Evolutionary conservation across 1,140 invertebrate genomes (phyloP).

Genomic region (Drosophila pachea): DNA sequence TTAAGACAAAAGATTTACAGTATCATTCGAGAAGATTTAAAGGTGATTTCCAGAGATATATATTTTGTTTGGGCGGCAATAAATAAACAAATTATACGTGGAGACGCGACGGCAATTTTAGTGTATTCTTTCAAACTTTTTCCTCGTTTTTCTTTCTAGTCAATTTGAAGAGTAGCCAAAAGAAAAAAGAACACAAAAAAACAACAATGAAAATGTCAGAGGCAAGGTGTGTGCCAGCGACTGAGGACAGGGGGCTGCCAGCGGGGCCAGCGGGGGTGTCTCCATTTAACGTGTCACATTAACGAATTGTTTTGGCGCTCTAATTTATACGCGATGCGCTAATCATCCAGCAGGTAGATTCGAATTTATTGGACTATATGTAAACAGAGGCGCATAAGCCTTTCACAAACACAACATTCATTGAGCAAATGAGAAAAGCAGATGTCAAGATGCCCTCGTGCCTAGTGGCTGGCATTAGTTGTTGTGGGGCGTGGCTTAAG

Average conservation of each 20-base stretch:
- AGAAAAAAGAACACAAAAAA: conserved; percentile 1
- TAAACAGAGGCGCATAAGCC: conserved; percentile 47
- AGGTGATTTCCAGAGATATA: conserved; percentile 77
- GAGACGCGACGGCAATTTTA: conserved; percentile 46
- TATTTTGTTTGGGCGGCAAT: conserved; percentile 73
- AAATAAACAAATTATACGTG: conserved; percentile 71
- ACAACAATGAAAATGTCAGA: not conserved
- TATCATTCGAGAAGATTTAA: conserved; percentile 77
- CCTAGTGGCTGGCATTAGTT: not conserved
- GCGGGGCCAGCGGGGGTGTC: conserved; percentile 6
- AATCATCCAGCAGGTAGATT: conserved; percentile 60
- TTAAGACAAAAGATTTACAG: conserved; percentile 78
- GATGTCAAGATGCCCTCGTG: not conserved
- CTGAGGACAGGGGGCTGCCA: not conserved
- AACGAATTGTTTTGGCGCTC: conserved; percentile 64
- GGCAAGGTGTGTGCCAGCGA: not conserved
- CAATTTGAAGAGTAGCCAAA: conserved; percentile 44
- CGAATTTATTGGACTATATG: conserved; percentile 63
- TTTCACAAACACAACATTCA: conserved; percentile 56
- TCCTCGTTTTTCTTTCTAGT: conserved; percentile 53
- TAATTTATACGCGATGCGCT: conserved; percentile 59
- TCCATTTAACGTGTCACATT: conserved; percentile 75
- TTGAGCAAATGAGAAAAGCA: conserved; percentile 46
- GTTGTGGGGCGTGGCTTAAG: conserved; percentile 54
- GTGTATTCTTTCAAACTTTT: conserved; percentile 21